phyloP scores from a whole-genome alignment of 2,888 invertebrate genomes.

The Nemoura dubitans region DNA sequence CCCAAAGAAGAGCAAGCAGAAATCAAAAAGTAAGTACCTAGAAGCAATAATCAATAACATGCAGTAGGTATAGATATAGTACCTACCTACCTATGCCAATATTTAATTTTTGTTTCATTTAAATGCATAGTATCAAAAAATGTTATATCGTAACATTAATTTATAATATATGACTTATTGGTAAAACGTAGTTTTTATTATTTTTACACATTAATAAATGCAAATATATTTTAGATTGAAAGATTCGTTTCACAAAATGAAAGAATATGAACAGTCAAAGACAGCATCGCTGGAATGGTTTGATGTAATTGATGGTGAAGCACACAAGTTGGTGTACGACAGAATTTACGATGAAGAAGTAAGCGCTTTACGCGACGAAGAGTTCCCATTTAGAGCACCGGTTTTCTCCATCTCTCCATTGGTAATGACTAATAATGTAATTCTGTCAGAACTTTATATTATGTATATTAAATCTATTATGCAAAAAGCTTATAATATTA shows the following conservation, averaged over 20 bases:
- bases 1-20: constrained; percentile 59
- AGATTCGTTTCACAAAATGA: constrained; percentile 54
- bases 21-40: constrained; percentile 41
- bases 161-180: not conserved
- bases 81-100: not conserved
- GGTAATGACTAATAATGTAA: constrained; percentile 59
- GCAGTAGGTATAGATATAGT: not conserved
- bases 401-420: constrained; percentile 65
- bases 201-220: too few relatives aligned
- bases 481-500: too few relatives aligned
- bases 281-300: constrained; percentile 55
- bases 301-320: constrained; percentile 56
- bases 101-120: too few relatives aligned
- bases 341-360: constrained; percentile 61
- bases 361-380: constrained; percentile 55
- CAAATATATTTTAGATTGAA: constrained; percentile 50
- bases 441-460: too few relatives aligned
- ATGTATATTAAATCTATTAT: too few relatives aligned
- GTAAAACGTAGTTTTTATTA: too few relatives aligned
- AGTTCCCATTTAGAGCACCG: constrained; percentile 57
- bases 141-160: too few relatives aligned
- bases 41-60: too few relatives aligned
- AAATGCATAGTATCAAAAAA: too few relatives aligned
- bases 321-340: constrained; percentile 58
- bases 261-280: constrained; percentile 55